Evolutionary conservation across 2,797 vertebrate species (phyloP).

Genomic region (Aotus griseimembra): DNA sequence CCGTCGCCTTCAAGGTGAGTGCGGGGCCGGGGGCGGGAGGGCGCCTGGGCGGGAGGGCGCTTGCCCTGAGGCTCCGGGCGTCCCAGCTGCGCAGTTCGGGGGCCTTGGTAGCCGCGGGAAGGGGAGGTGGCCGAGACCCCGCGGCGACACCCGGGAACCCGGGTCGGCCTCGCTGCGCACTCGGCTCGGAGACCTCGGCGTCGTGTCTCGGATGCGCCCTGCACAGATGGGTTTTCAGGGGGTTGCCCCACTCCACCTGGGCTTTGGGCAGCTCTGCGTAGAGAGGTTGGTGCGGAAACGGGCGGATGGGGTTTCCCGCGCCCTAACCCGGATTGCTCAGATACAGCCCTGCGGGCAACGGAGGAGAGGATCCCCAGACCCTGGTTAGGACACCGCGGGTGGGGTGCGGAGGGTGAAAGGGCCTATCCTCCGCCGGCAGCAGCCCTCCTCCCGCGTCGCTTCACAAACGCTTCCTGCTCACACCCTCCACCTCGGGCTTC

Average conservation of each 20-base stretch:
- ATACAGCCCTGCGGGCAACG: not conserved
- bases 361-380: not conserved
- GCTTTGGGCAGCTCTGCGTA: not conserved
- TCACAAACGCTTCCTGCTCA: conserved; percentile 74
- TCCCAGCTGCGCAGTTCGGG: not conserved
- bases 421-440: conserved; percentile 22
- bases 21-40: not conserved
- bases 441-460: conserved; percentile 33
- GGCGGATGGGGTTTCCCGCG: not conserved
- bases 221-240: not conserved
- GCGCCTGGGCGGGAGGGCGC: not conserved
- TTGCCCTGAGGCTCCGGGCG: not conserved
- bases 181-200: not conserved
- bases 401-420: not conserved
- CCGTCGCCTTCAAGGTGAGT: conserved; percentile 95
- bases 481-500: conserved; percentile 31
- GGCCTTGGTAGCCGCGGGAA: too few species aligned
- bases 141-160: not conserved
- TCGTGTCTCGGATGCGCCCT: not conserved
- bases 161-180: not conserved
- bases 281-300: not conserved
- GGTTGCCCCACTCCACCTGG: not conserved
- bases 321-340: not conserved
- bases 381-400: not conserved
- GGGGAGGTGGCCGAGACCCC: not conserved